Conservation (phyloP, 2,113 vertebrate genomes). For the Clarias gariepinus region DNA sequence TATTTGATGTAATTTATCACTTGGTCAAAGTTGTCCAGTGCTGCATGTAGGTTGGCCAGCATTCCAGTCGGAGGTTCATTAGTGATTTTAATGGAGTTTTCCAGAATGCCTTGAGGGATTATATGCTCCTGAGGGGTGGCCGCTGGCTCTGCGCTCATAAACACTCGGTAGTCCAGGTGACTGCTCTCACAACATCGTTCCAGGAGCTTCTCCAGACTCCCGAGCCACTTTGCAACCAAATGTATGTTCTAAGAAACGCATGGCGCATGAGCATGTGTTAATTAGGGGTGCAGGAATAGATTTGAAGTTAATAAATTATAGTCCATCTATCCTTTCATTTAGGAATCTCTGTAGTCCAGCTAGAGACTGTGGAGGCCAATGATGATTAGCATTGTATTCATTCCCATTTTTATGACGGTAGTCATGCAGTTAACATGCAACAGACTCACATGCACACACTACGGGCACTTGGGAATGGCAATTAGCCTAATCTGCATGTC, state of each 20-base stretch:
- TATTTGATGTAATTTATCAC: constrained; percentile 48
- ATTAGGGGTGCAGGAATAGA: background rate
- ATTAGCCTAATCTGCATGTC: too few relatives aligned
- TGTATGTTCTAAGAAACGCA: constrained; percentile 78
- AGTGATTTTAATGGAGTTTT: constrained; percentile 81
- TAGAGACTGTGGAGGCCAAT: too few relatives aligned
- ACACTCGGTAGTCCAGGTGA: constrained; percentile 71
- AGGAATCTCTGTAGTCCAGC: too few relatives aligned
- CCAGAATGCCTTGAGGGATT: constrained; percentile 77
- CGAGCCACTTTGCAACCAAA: constrained; percentile 75
- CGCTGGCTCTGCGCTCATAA: constrained; percentile 76
- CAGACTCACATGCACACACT: too few relatives aligned
- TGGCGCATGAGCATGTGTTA: background rate
- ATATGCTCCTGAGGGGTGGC: constrained; percentile 72
- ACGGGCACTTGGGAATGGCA: too few relatives aligned
- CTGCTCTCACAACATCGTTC: constrained; percentile 74
- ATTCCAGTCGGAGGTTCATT: constrained; percentile 78
- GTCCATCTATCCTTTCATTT: too few relatives aligned
- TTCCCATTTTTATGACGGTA: too few relatives aligned
- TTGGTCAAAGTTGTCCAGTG: constrained; percentile 79
- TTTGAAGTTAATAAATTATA: too few relatives aligned
- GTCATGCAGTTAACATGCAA: too few relatives aligned
- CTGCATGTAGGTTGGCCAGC: constrained; percentile 74
- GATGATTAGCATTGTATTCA: too few relatives aligned
- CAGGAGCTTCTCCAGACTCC: constrained; percentile 76